Conservation (phyloP, 1,140 invertebrate genomes). For the Drosophila punjabiensis region DNA sequence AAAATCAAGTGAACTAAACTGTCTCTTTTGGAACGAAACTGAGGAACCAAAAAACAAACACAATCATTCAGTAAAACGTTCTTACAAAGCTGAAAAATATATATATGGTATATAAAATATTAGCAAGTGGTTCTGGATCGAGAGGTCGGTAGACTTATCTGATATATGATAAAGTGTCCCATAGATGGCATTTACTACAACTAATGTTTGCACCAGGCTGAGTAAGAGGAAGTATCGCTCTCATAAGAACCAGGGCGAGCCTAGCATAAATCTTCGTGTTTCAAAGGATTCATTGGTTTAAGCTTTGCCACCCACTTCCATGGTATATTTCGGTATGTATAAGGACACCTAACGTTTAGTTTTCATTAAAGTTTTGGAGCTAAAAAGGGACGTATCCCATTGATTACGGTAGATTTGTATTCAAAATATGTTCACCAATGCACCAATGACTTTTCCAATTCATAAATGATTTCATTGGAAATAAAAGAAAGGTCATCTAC, state of each 20-base stretch:
- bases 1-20: conserved; percentile 14
- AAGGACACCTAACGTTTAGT: not conserved
- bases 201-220: conserved; percentile 7
- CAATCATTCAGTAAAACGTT: conserved; percentile 22
- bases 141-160: conserved; percentile 1
- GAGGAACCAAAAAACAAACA: conserved; percentile 26
- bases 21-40: conserved; percentile 21
- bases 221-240: not conserved
- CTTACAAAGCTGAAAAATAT: conserved; percentile 16
- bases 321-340: not conserved
- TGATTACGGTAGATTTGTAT: not conserved
- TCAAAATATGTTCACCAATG: not conserved
- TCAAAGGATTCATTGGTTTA: not conserved
- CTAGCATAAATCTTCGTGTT: not conserved
- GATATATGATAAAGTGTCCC: not conserved
- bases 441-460: conserved; percentile 5
- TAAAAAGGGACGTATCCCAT: not conserved
- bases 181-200: not conserved
- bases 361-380: not conserved
- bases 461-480: not conserved
- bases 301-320: not conserved
- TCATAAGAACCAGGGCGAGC: not conserved
- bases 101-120: conserved; percentile 13
- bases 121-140: conserved; percentile 2
- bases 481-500: not conserved